Conservation (phyloP, 2,888 invertebrate genomes). For the Neoaliturus tenellus region DNA sequence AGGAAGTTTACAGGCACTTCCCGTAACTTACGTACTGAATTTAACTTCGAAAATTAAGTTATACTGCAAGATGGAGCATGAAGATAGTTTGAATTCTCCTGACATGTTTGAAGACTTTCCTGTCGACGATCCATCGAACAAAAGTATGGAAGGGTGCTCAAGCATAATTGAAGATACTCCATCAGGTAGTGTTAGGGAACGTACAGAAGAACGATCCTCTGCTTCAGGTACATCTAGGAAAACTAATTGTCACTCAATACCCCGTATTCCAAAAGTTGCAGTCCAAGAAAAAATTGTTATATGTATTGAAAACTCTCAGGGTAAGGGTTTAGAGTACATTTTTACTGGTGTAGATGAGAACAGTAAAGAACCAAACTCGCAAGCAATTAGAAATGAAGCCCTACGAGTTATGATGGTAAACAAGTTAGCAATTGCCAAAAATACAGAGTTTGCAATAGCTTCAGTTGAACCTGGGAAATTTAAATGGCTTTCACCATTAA, state of each 20-base stretch:
- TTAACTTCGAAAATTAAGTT: too few relatives aligned
- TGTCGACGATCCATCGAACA: neutral
- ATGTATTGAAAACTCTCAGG: conserved; percentile 1
- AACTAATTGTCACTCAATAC: neutral
- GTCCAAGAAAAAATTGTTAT: conserved; percentile 9
- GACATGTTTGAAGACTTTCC: neutral
- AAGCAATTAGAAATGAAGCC: conserved; percentile 10
- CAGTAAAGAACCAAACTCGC: neutral
- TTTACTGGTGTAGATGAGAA: neutral
- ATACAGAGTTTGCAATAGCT: conserved; percentile 16
- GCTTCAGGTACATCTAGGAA: neutral
- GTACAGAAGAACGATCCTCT: neutral
- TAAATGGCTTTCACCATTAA: neutral
- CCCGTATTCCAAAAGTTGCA: neutral
- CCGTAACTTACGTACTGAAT: too few relatives aligned
- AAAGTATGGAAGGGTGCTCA: neutral
- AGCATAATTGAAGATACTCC: neutral
- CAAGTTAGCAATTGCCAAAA: conserved; percentile 6
- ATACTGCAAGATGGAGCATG: neutral
- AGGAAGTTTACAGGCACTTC: too few relatives aligned
- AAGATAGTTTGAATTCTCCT: neutral
- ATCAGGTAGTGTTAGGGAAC: neutral
- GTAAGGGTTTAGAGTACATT: neutral
- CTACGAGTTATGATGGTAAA: conserved; percentile 13
- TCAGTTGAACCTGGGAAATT: neutral